These are phyloP conservation scores for Abrostola tripartita DNA, from an alignment of 2,888 invertebrate genomes.

Conservation along the genomic window DNA sequence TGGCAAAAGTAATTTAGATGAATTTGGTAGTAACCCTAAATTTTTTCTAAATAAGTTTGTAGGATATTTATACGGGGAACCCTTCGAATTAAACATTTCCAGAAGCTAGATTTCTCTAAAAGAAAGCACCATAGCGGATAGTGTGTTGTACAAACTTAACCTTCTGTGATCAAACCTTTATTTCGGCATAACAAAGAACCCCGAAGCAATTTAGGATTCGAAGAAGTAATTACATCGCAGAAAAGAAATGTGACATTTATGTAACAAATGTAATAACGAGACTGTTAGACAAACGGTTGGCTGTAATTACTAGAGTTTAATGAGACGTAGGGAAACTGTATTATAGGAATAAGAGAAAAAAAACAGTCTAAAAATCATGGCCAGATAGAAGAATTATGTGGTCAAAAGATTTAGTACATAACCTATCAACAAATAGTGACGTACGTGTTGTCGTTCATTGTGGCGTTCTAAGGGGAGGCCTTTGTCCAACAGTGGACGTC, in stretches of 20 bases:
- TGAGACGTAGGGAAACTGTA: constrained; percentile 37
- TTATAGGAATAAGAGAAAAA: neutral
- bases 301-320: constrained; percentile 44
- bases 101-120: too few species aligned
- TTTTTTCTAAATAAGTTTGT: neutral
- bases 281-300: constrained; percentile 34
- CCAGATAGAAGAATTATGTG: too few species aligned
- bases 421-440: too few species aligned
- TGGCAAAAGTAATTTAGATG: too few species aligned
- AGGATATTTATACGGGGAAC: too few species aligned
- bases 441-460: too few species aligned
- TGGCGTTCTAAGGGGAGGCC: too few species aligned
- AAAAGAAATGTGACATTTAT: constrained; percentile 46
- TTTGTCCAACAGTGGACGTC: too few species aligned
- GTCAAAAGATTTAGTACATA: too few species aligned
- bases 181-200: constrained; percentile 15
- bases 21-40: neutral
- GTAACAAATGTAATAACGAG: constrained; percentile 42
- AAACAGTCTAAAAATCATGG: neutral
- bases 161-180: constrained; percentile 27
- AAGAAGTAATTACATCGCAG: constrained; percentile 41
- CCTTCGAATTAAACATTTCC: too few species aligned
- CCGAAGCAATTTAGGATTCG: constrained; percentile 30
- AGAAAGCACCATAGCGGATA: neutral
- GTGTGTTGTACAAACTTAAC: neutral